Evolutionary conservation across 2,888 invertebrate genomes (phyloP), one percentile per base, ranked within the genome.

Genomic region (Cheiracanthium punctorium): DNA sequence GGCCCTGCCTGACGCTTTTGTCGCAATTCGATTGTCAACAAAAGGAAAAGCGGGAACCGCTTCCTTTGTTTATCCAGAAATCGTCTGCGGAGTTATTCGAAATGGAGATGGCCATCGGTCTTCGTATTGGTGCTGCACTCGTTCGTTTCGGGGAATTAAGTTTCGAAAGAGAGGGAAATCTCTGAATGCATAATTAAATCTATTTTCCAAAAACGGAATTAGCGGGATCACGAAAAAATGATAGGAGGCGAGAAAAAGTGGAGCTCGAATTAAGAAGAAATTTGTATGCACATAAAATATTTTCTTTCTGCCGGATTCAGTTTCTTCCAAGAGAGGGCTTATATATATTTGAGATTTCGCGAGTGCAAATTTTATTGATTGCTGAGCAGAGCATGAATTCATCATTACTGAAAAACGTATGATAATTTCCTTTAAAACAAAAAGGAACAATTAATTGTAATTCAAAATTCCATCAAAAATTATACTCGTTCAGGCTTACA

Each of bases 1-100:
- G 43, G 7, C 70, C 58, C 67, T 75, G 58, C 52, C 75, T 24
- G 69, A 74, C 77, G 72, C 77, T 82, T 84, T 84, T 84, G 84
- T 84, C 84, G 73, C 84, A 84, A 84, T 84, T 79, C 84, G 79
- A 84, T 65, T 84, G 84, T 79, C 84, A 84, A 84, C 84, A 84
- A 52, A 79, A 84, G 84, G 84, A 84, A 81, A 75, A 80, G 82
- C 70, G 48, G n/a, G 20, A 24, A 24, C 52, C 73, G 33, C 73
- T 75, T 48, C 69, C 79, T 69, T 71, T 84, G 79, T 84, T 84
- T 84, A 77, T 77, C 24, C 69, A 79, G 77, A 84, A 79, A 79
- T 84, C 74, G 43, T 77, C 67, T 41, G 30, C 33, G 48, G 69
- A 37, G 70, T 37, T 67, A 32, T 80, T 80, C 32, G 37, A 41